Conservation (phyloP, 2,797 vertebrate species). For the Spinus olivaceus region DNA sequence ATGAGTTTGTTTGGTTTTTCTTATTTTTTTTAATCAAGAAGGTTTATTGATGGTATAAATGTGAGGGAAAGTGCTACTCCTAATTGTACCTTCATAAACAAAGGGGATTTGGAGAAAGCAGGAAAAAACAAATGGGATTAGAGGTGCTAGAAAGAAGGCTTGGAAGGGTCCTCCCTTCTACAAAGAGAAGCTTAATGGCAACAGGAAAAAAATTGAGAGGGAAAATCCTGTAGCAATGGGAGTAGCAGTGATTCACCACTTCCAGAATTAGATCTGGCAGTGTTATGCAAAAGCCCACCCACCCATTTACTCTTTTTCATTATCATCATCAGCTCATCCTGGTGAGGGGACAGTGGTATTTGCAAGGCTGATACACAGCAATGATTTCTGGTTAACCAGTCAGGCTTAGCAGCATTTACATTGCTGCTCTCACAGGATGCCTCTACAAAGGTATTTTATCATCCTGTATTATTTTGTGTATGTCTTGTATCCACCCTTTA, state of each 20-base stretch:
- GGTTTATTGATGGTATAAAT: neutral
- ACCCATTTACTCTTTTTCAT: neutral
- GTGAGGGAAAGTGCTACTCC: neutral
- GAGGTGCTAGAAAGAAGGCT: neutral
- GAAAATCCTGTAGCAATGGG: neutral
- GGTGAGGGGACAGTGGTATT: neutral
- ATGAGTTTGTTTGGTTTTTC: neutral
- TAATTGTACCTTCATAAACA: neutral
- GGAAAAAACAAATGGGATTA: neutral
- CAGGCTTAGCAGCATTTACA: constrained; percentile 10
- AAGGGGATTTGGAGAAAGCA: neutral
- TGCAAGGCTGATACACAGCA: neutral
- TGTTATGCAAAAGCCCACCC: neutral
- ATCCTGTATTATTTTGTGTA: neutral
- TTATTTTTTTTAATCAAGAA: neutral
- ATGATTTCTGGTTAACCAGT: neutral
- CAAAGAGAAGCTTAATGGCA: neutral
- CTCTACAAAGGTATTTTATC: neutral
- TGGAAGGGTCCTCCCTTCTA: neutral
- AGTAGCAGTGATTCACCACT: neutral
- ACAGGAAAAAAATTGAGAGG: neutral
- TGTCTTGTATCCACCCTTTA: neutral
- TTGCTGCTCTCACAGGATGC: neutral
- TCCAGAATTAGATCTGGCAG: neutral
- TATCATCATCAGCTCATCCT: neutral